Conservation (phyloP, 2,113 vertebrate genomes). For the Dolichallabes microphthalmus region DNA sequence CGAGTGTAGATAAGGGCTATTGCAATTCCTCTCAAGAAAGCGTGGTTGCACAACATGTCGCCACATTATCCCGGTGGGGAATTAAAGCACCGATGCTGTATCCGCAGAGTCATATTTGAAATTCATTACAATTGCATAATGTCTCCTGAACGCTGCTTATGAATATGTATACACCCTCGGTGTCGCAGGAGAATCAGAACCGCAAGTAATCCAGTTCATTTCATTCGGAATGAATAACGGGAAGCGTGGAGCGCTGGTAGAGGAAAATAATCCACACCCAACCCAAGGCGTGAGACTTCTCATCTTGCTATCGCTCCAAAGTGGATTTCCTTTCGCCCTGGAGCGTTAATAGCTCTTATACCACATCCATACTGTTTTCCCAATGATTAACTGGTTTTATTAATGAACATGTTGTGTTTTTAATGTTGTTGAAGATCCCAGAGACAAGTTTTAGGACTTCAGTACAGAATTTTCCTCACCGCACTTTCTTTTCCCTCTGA, state of each 20-base stretch:
- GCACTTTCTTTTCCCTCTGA: background rate
- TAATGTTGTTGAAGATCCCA: background rate
- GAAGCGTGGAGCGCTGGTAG: background rate
- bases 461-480: too few species aligned
- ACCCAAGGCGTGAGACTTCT: background rate
- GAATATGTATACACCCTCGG: constrained; percentile 13
- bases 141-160: constrained; percentile 16
- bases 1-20: constrained; percentile 38
- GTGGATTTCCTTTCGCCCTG: background rate
- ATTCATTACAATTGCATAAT: constrained; percentile 36
- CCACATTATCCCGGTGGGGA: constrained; percentile 23
- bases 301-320: background rate
- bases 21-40: constrained; percentile 36
- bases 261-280: background rate
- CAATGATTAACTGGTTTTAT: background rate
- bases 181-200: constrained; percentile 8
- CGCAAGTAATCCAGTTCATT: background rate
- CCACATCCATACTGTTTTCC: background rate
- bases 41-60: constrained; percentile 25
- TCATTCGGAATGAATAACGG: background rate
- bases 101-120: constrained; percentile 36
- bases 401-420: background rate
- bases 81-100: constrained; percentile 2
- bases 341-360: background rate
- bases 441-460: background rate